phyloP scores from a whole-genome alignment of 1,140 invertebrate species.

The Drosophila arawakana region DNA sequence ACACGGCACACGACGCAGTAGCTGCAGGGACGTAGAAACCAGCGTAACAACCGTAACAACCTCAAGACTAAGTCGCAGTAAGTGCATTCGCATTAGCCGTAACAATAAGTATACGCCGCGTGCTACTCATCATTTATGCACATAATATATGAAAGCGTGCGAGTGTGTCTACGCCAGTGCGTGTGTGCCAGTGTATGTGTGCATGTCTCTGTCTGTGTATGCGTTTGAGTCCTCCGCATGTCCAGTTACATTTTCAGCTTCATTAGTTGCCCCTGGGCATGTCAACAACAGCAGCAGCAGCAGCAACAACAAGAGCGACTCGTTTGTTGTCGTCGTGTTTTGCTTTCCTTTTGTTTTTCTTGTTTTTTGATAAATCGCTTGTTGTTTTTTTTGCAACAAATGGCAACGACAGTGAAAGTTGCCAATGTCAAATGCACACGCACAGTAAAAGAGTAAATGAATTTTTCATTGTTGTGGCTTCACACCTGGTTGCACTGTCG shows the following conservation, averaged over 20 bases:
- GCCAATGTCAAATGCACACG: conserved; percentile 42
- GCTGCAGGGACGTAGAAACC: conserved; percentile 5
- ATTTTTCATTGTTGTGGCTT: conserved; percentile 46
- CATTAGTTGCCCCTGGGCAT: conserved; percentile 35
- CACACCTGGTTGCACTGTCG: conserved; percentile 10
- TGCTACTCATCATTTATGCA: conserved; percentile 25
- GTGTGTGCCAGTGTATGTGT: background rate
- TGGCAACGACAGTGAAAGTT: conserved; percentile 41
- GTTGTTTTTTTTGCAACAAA: conserved; percentile 5
- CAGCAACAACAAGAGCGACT: conserved; percentile 12
- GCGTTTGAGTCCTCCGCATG: background rate
- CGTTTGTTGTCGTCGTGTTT: conserved; percentile 19
- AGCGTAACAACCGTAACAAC: conserved; percentile 53
- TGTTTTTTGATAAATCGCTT: conserved; percentile 18
- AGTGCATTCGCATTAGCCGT: conserved; percentile 56
- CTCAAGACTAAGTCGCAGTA: conserved; percentile 69
- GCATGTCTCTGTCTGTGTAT: background rate
- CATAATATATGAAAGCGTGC: conserved; percentile 1
- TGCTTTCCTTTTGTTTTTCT: background rate
- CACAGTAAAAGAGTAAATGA: conserved; percentile 16
- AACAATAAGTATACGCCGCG: conserved; percentile 61
- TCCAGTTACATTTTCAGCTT: conserved; percentile 33
- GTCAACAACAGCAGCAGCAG: conserved; percentile 12
- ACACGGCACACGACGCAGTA: conserved; percentile 4
- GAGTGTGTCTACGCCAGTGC: no score